phyloP scores from a whole-genome alignment of 2,113 vertebrate species.

The Pygoscelis antarcticus region DNA sequence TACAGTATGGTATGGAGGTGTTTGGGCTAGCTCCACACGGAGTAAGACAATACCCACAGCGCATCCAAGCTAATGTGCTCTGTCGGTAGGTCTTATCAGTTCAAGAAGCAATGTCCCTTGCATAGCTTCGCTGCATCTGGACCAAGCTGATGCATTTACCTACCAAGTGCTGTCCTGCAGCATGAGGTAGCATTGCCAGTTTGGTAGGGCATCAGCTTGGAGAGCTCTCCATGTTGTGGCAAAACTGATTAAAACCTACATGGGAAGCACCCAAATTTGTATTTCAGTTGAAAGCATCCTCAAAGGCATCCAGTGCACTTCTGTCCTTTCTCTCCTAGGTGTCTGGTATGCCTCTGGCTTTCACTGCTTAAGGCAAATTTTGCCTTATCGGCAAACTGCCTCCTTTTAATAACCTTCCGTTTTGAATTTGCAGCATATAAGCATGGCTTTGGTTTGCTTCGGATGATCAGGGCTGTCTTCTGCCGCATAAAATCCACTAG shows the following conservation, averaged over 20 bases:
- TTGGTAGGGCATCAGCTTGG: neutral
- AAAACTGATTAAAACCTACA: neutral
- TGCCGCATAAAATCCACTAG: neutral
- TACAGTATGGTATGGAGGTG: neutral
- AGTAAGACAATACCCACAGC: neutral
- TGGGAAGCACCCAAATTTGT: neutral
- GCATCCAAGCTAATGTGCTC: neutral
- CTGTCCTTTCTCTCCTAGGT: neutral
- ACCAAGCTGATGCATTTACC: neutral
- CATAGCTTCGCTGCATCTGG: neutral
- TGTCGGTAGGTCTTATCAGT: neutral
- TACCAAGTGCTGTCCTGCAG: neutral
- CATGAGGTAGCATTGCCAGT: neutral
- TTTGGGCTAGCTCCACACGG: neutral
- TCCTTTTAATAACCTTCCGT: neutral
- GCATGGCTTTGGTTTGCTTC: neutral
- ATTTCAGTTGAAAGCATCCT: neutral
- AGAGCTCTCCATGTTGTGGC: rapidly evolving
- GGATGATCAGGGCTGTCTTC: neutral
- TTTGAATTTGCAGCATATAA: neutral
- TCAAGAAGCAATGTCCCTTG: neutral
- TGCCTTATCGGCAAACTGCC: neutral
- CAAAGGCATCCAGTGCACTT: neutral
- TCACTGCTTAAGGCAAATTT: neutral
- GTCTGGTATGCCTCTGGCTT: neutral